Base-by-base conservation (phyloP, 1,140 invertebrate species). In the Drosophila tani region DNA sequence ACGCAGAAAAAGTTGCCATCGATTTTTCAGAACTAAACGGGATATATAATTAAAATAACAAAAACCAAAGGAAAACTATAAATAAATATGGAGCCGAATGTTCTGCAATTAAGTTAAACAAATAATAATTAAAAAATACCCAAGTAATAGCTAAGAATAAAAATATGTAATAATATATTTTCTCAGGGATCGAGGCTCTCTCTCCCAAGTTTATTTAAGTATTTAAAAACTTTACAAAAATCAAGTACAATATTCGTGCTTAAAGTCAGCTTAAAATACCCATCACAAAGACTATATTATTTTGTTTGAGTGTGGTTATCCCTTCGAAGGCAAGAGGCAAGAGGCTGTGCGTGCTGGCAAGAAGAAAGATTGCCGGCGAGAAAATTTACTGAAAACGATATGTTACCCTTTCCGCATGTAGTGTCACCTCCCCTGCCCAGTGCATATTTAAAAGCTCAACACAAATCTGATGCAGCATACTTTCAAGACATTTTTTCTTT, bases 361-460 rank as follows among this genome's bases (percentile, higher is more conserved):
- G 55, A 59, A 73, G 55, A 70, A 50, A 53, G 67, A 59, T 60
- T 35, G 69, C 69, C 43, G 68, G 67, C 29, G 40, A 38, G 70
- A 51, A 32, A 73, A 73, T 73, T 59, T 74, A 74, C 70, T 51
- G 68, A n/a, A 51, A 50, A 51, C 70, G 70, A 74, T 74, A 74
- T 74, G 70, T 74, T 60, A 74, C 68, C 40, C 38, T 50, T 60
- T 51, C 38, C 45, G 45, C 35, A 32, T 27, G 38, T 29, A 17
- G 49, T 47, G 62, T 35, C 56, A 45, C 49, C 24, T 63, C 47
- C 35, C n/a, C 59, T 27, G 59, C 29, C 67, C 63, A 53, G 67
- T 43, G 67, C 38, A 70, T 38, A 67, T 68, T 68, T 68, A 40
- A 69, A 63, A 27, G 40, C 49, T 9, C 32, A 55, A 40, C 50